phyloP scores from a whole-genome alignment of 2,113 vertebrate genomes.

The Cebus imitator region DNA sequence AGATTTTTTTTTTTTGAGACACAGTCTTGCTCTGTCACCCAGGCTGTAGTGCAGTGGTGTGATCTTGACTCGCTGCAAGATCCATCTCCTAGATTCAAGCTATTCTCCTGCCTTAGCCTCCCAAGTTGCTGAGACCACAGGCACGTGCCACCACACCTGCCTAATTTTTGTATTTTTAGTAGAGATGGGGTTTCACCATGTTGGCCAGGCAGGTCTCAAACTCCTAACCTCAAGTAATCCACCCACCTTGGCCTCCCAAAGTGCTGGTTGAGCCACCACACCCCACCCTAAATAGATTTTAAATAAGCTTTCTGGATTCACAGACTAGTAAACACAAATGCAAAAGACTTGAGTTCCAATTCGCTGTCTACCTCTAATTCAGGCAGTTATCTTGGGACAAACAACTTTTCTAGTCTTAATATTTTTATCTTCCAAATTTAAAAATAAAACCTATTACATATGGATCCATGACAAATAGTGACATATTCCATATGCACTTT shows the following conservation, averaged over 20 bases:
- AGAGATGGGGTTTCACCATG: too few relatives aligned
- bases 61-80: too few relatives aligned
- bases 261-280: too few relatives aligned
- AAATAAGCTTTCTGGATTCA: not conserved
- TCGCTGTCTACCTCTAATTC: not conserved
- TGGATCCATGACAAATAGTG: not conserved
- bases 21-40: too few relatives aligned
- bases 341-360: not conserved
- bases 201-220: too few relatives aligned
- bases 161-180: too few relatives aligned
- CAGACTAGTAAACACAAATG: not conserved
- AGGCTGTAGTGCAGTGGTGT: too few relatives aligned
- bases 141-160: rapidly evolving
- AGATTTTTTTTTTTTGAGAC: not conserved
- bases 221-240: too few relatives aligned
- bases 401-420: not conserved
- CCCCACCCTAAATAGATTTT: not conserved
- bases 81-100: too few relatives aligned
- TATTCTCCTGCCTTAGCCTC: too few relatives aligned
- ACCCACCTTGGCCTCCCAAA: too few relatives aligned
- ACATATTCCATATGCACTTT: not conserved
- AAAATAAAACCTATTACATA: not conserved
- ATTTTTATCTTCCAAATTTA: not conserved
- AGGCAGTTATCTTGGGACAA: not conserved
- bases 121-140: too few relatives aligned